These are phyloP conservation scores for Ispidina lecontei DNA, from an alignment of 2,797 vertebrate species.

Conservation along the genomic window DNA sequence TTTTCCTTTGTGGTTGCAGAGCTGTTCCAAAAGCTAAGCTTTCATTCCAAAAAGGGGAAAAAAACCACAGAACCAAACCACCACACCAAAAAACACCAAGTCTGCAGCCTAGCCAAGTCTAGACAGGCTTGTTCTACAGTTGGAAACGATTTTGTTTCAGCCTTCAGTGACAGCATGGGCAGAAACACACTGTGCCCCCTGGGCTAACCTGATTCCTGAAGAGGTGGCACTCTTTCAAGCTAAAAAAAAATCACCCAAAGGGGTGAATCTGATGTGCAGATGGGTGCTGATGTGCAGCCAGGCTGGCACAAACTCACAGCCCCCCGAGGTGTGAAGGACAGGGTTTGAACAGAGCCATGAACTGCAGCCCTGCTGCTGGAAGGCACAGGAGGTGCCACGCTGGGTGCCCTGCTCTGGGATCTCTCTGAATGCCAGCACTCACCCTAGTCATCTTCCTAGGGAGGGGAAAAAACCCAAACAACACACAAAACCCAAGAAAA, in stretches of 20 bases:
- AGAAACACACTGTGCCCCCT: not conserved
- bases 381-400: rapidly evolving
- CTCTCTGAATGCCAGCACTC: not conserved
- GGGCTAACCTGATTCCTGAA: not conserved
- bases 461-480: not conserved
- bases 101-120: not conserved
- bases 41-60: not conserved
- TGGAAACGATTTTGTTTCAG: not conserved
- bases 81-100: not conserved
- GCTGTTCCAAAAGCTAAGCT: slow-evolving; percentile 16
- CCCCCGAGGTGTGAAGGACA: not conserved
- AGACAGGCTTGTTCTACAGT: not conserved
- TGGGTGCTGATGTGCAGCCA: not conserved
- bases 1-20: slow-evolving; percentile 51
- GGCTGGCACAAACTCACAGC: not conserved
- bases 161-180: rapidly evolving
- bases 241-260: not conserved
- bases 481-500: not conserved
- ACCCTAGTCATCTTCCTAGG: not conserved
- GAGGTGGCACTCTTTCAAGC: not conserved
- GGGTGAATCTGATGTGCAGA: not conserved
- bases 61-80: not conserved
- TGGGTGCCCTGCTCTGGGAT: not conserved
- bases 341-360: not conserved
- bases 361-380: not conserved